phyloP scores from a whole-genome alignment of 2,113 vertebrate species.

The Mungos mungo region DNA sequence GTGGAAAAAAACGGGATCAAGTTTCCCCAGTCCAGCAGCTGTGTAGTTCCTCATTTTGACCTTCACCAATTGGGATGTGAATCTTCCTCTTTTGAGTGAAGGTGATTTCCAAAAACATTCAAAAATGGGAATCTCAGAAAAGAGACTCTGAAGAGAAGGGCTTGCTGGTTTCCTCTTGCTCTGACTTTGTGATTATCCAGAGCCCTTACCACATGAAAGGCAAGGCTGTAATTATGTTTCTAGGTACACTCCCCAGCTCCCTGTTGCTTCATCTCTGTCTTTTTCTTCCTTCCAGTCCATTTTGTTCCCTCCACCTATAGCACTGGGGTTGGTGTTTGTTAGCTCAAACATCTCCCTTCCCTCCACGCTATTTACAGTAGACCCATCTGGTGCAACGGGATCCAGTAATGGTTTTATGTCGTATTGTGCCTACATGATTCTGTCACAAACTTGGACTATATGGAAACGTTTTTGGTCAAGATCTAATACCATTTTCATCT shows the following conservation, averaged over 20 bases:
- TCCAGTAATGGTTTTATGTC: constrained; percentile 22
- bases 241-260: not conserved
- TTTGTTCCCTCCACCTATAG: not conserved
- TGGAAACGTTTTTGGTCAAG: not conserved
- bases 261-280: not conserved
- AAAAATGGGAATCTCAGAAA: constrained; percentile 57
- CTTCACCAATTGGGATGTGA: constrained; percentile 65
- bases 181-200: not conserved
- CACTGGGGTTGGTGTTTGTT: constrained; percentile 13
- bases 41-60: constrained; percentile 54
- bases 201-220: not conserved
- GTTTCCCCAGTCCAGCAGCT: constrained; percentile 23
- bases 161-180: constrained; percentile 44
- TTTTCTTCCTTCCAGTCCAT: not conserved
- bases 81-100: constrained; percentile 69
- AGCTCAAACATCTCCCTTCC: not conserved
- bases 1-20: not conserved
- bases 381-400: not conserved
- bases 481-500: constrained; percentile 30
- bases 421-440: not conserved
- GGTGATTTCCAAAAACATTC: constrained; percentile 68
- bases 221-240: not conserved
- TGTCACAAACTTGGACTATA: constrained; percentile 16
- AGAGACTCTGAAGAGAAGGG: constrained; percentile 22
- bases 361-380: constrained; percentile 14